Conservation (phyloP, 1,140 invertebrate species). For the Coelopa frigida region DNA sequence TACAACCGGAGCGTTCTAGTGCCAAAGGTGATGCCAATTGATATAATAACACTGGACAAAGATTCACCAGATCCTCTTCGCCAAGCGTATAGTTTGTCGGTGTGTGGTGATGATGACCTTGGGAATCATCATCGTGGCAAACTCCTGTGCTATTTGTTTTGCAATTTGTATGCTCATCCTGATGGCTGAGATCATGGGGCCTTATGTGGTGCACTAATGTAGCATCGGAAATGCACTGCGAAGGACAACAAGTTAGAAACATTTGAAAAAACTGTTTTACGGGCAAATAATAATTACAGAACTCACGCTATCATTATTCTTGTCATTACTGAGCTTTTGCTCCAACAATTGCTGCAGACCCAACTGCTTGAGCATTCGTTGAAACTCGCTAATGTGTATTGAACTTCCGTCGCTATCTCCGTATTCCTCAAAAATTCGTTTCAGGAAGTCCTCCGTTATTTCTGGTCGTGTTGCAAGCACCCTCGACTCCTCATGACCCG, state of each 20-base stretch:
- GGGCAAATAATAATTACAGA: not conserved
- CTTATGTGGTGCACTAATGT: constrained; percentile 34
- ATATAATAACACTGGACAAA: constrained; percentile 60
- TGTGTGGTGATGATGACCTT: not conserved
- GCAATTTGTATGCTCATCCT: constrained; percentile 20
- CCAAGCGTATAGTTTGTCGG: constrained; percentile 22
- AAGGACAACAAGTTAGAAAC: constrained; percentile 16
- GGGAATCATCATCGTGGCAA: constrained; percentile 3
- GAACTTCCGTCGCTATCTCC: constrained; percentile 50
- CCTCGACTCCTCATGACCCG: constrained; percentile 16
- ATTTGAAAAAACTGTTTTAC: not conserved
- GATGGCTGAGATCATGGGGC: constrained; percentile 23
- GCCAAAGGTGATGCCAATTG: constrained; percentile 51
- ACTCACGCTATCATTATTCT: constrained; percentile 48
- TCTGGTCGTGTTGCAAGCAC: constrained; percentile 17
- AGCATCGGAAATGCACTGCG: constrained; percentile 22
- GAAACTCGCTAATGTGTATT: constrained; percentile 60
- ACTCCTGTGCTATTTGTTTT: constrained; percentile 7
- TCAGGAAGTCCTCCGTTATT: constrained; percentile 40
- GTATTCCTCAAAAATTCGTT: constrained; percentile 49
- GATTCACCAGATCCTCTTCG: constrained; percentile 44
- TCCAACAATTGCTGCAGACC: constrained; percentile 51
- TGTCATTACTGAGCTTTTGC: constrained; percentile 18
- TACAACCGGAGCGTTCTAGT: constrained; percentile 50
- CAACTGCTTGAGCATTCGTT: constrained; percentile 55